These are phyloP conservation scores for Acleris laterana DNA, from an alignment of 2,888 invertebrate genomes.

Conservation along the genomic window DNA sequence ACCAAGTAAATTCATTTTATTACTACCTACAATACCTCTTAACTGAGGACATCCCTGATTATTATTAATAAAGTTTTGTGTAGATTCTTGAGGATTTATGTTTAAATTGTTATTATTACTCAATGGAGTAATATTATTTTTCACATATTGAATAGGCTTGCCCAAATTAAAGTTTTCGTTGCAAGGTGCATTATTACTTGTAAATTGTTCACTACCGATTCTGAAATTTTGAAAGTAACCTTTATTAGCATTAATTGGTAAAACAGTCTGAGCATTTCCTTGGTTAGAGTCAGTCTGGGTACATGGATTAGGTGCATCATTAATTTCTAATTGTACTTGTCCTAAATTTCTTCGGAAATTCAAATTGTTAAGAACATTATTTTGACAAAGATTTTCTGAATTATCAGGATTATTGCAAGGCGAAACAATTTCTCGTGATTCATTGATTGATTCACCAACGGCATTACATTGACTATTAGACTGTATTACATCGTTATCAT, in stretches of 20 bases:
- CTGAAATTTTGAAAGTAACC: background rate
- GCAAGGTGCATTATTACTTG: background rate
- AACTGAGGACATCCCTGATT: conserved; percentile 17
- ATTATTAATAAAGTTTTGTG: background rate
- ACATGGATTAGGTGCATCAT: background rate
- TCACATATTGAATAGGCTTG: background rate
- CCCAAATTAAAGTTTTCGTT: background rate
- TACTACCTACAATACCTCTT: background rate
- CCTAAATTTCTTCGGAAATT: background rate
- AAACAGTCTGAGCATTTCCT: background rate
- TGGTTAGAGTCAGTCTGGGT: background rate
- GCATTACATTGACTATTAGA: background rate
- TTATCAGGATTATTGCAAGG: background rate
- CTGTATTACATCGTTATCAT: background rate
- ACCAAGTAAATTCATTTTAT: background rate
- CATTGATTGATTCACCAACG: background rate
- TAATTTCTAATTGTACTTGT: background rate
- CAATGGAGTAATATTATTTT: background rate
- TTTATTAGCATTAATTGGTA: background rate
- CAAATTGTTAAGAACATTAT: background rate
- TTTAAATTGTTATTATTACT: background rate
- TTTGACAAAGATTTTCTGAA: background rate
- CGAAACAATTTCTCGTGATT: background rate
- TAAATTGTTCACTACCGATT: background rate
- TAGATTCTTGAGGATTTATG: background rate